Percentiles rank a stretch among this genome's conserved stretches.
Conservation (phyloP, 1,140 invertebrate species). For the Arion vulgaris region DNA sequence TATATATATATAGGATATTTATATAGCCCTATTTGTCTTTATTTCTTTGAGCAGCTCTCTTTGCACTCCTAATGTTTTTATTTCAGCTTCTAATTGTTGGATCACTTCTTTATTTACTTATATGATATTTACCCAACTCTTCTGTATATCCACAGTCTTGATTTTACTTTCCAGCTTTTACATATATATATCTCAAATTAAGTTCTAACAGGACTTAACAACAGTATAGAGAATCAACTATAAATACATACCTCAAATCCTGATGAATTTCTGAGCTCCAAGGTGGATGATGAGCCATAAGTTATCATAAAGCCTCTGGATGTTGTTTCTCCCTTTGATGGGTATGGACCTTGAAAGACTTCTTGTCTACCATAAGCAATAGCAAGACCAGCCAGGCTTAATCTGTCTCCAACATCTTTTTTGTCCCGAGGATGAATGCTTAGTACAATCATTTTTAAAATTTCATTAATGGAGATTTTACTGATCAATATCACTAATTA, state of each 20-base stretch:
- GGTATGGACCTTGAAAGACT: slow-evolving; percentile 53
- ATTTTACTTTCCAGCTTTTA: too few relatives aligned
- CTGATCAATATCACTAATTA: too few relatives aligned
- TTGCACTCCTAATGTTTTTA: background rate
- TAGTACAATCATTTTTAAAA: too few relatives aligned
- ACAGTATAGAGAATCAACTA: background rate
- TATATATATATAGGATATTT: too few relatives aligned
- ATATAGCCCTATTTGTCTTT: background rate
- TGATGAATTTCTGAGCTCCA: background rate
- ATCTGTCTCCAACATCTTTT: slow-evolving; percentile 58
- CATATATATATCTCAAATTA: too few relatives aligned
- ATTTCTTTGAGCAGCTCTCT: background rate
- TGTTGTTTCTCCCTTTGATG: slow-evolving; percentile 1
- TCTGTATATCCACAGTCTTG: background rate
- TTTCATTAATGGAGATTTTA: too few relatives aligned
- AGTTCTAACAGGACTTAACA: too few relatives aligned
- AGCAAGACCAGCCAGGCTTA: slow-evolving; percentile 52
- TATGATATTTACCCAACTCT: background rate
- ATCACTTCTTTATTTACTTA: background rate
- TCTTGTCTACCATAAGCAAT: slow-evolving; percentile 57
- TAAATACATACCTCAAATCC: slow-evolving; percentile 23
- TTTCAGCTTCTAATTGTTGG: background rate
- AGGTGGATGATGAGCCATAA: background rate
- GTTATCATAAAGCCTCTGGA: background rate
- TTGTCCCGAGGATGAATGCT: slow-evolving; percentile 67